Conservation (phyloP, 2,113 vertebrate genomes). For the Hemibagrus wyckioides region DNA sequence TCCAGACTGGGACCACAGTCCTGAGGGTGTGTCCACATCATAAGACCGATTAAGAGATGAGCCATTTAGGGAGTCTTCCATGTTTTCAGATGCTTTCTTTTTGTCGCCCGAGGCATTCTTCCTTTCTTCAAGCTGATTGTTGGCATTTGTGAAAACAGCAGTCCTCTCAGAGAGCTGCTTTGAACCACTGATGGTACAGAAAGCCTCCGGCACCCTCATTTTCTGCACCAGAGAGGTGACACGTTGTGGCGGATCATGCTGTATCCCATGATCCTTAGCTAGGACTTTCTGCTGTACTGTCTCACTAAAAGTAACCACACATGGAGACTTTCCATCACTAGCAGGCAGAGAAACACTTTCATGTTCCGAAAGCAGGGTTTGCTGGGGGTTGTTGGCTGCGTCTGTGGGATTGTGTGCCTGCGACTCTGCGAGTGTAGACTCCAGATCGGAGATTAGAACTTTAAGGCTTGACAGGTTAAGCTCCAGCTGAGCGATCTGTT, state of each 20-base stretch:
- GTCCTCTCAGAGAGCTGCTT: background rate
- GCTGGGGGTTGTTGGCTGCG: background rate
- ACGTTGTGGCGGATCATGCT: slow-evolving; percentile 23
- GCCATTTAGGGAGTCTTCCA: slow-evolving; percentile 27
- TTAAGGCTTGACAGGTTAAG: slow-evolving; percentile 67
- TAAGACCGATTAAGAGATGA: slow-evolving; percentile 66
- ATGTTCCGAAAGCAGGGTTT: background rate
- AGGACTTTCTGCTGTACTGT: background rate
- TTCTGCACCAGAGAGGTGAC: slow-evolving; percentile 54
- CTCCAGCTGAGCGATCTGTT: slow-evolving; percentile 69
- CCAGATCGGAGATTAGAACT: slow-evolving; percentile 68
- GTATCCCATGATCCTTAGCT: slow-evolving; percentile 1
- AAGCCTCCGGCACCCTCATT: slow-evolving; percentile 56
- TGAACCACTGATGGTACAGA: slow-evolving; percentile 46
- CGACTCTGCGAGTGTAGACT: slow-evolving; percentile 63
- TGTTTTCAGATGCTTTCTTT: slow-evolving; percentile 3
- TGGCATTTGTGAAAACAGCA: slow-evolving; percentile 48
- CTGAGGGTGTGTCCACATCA: slow-evolving; percentile 67
- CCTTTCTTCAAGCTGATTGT: slow-evolving; percentile 40
- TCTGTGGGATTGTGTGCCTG: slow-evolving; percentile 21
- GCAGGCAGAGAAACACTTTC: background rate
- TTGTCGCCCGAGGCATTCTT: background rate
- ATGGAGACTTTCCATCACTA: background rate
- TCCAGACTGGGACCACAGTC: slow-evolving; percentile 60
- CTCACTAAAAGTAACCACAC: background rate